Percentiles rank a stretch among this genome's conserved stretches.
Evolutionary conservation across 1,140 invertebrate genomes (phyloP).

Genomic region (Drusus annulatus): DNA sequence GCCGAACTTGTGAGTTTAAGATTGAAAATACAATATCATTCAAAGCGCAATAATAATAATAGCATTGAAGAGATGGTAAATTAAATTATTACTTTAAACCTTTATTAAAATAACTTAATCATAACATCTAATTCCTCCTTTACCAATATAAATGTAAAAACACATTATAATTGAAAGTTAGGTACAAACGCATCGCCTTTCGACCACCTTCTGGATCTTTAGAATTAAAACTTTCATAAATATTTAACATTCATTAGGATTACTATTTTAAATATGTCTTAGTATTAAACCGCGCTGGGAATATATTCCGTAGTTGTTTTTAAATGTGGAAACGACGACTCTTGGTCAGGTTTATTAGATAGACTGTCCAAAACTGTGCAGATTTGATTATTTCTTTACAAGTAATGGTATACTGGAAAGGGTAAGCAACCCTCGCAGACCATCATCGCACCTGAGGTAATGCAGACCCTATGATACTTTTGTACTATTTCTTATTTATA

Average conservation of each 20-base stretch:
- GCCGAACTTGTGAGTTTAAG: not conserved
- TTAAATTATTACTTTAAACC: not conserved
- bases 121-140: slow-evolving; percentile 22
- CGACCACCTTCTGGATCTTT: not conserved
- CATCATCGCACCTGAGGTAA: not conserved
- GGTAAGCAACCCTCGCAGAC: not conserved
- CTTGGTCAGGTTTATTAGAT: too few species aligned
- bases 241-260: slow-evolving; percentile 33
- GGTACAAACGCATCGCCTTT: not conserved
- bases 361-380: too few species aligned
- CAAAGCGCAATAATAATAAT: not conserved
- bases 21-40: not conserved
- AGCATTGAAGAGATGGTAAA: slow-evolving; percentile 2
- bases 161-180: slow-evolving; percentile 15
- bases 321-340: too few species aligned
- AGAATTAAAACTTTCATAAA: slow-evolving; percentile 36
- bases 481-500: slow-evolving; percentile 3
- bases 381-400: not conserved
- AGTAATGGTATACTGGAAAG: slow-evolving; percentile 2
- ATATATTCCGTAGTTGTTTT: not conserved
- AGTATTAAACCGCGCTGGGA: slow-evolving; percentile 10
- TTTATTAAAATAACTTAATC: slow-evolving; percentile 20
- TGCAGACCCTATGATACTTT: not conserved
- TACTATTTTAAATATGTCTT: slow-evolving; percentile 22
- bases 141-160: slow-evolving; percentile 29